Evolutionary conservation across 1,140 invertebrate genomes (phyloP).

Genomic region (Drosophila malerkotliana): DNA sequence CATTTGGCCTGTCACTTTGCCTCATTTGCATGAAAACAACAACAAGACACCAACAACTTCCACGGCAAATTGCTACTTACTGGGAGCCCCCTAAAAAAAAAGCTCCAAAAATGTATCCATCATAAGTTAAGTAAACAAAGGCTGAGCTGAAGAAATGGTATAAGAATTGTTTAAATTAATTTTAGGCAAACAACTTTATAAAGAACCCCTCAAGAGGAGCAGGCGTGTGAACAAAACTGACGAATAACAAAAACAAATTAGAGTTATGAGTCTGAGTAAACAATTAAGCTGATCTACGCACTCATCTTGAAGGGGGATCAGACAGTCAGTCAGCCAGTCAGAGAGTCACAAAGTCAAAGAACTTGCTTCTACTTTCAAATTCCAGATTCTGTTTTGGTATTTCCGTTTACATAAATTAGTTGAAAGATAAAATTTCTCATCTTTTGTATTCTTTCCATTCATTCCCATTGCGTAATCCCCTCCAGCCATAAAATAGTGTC

Average conservation of each 20-base stretch:
- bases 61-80: slow-evolving; percentile 65
- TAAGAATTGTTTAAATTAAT: slow-evolving; percentile 52
- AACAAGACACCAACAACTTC: slow-evolving; percentile 2
- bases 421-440: slow-evolving; percentile 34
- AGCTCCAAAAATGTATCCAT: slow-evolving; percentile 51
- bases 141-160: slow-evolving; percentile 29
- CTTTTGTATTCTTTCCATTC: slow-evolving; percentile 28
- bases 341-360: slow-evolving; percentile 52
- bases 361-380: slow-evolving; percentile 74
- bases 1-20: slow-evolving; percentile 33
- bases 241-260: slow-evolving; percentile 58
- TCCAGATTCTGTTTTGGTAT: slow-evolving; percentile 48
- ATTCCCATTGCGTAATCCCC: slow-evolving; percentile 65
- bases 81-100: slow-evolving; percentile 34
- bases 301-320: slow-evolving; percentile 31
- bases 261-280: slow-evolving; percentile 49
- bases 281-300: slow-evolving; percentile 60
- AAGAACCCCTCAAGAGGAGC: slow-evolving; percentile 29
- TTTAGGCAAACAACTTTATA: slow-evolving; percentile 39
- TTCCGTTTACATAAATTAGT: slow-evolving; percentile 72
- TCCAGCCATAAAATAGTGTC: slow-evolving; percentile 43
- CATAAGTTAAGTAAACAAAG: slow-evolving; percentile 48
- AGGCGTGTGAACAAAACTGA: slow-evolving; percentile 42
- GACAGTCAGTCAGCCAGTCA: background rate
- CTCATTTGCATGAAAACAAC: slow-evolving; percentile 50